These are phyloP conservation scores for Erebia palarica DNA, from an alignment of 2,888 invertebrate species.

Conservation along the genomic window DNA sequence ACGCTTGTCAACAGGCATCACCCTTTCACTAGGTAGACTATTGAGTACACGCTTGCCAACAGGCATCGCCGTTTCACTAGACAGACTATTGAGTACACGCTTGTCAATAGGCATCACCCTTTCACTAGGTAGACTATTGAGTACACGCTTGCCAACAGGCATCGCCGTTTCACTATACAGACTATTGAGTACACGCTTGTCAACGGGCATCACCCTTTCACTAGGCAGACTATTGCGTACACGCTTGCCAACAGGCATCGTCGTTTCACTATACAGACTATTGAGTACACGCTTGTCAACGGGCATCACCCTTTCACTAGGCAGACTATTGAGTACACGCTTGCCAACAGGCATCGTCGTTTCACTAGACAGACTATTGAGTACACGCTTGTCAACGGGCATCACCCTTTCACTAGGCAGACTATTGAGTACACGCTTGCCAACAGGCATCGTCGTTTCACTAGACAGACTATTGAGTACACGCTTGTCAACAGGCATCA, in stretches of 20 bases:
- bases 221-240: no score
- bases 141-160: conserved; percentile 72
- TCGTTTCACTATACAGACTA: conserved; percentile 74
- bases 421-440: background rate
- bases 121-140: no score
- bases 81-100: no score
- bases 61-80: conserved; percentile 85
- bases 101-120: conserved; percentile 84
- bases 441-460: conserved; percentile 86
- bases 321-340: no score
- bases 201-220: conserved; percentile 84
- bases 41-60: conserved; percentile 40
- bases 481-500: conserved; percentile 80
- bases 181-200: background rate
- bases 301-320: conserved; percentile 84
- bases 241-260: conserved; percentile 80
- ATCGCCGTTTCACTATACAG: conserved; percentile 80
- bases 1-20: conserved; percentile 80
- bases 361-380: no score
- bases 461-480: no score
- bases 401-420: conserved; percentile 74
- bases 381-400: conserved; percentile 71
- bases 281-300: conserved; percentile 40
- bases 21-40: conserved; percentile 63
- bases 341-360: conserved; percentile 86